Percentiles rank a stretch among this genome's conserved stretches.
phyloP scores from a whole-genome alignment of 2,888 invertebrate species.

The Drosophila prostipennis region DNA sequence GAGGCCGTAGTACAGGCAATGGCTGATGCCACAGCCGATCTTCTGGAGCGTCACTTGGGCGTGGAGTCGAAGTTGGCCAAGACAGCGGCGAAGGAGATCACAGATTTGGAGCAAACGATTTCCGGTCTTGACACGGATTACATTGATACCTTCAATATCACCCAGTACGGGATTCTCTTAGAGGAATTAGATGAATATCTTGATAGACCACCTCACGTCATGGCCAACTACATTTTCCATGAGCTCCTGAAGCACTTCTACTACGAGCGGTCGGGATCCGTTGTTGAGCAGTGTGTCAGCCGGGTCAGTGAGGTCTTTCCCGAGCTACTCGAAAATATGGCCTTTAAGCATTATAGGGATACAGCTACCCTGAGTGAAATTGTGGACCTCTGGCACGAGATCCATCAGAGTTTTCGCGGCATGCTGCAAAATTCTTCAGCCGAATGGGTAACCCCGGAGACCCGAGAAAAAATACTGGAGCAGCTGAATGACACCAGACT shows the following conservation, averaged over 20 bases:
- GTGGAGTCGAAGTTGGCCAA: conserved; percentile 58
- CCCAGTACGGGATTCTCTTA: too few relatives aligned
- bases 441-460: conserved; percentile 63
- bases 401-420: conserved; percentile 64
- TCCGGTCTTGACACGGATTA: conserved; percentile 23
- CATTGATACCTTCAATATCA: too few relatives aligned
- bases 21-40: conserved; percentile 40
- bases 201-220: conserved; percentile 26
- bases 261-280: conserved; percentile 47
- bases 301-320: conserved; percentile 66
- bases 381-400: conserved; percentile 69
- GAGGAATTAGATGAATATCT: too few relatives aligned
- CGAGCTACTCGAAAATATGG: conserved; percentile 75
- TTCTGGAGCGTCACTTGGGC: conserved; percentile 63
- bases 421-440: conserved; percentile 55
- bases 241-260: conserved; percentile 72
- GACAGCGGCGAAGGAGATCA: conserved; percentile 64
- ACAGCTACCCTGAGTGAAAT: conserved; percentile 68
- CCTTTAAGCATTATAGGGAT: conserved; percentile 61
- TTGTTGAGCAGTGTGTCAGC: conserved; percentile 63
- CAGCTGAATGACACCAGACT: conserved; percentile 67
- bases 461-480: conserved; percentile 61
- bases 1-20: conserved; percentile 48
- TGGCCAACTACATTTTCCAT: conserved; percentile 80
- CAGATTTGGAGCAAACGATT: conserved; percentile 66